Percentiles rank a stretch among this genome's conserved stretches.
Conservation (phyloP, 30 jellyfish, hydroid and myxozoan genomes). For the Pelagia noctiluca region DNA sequence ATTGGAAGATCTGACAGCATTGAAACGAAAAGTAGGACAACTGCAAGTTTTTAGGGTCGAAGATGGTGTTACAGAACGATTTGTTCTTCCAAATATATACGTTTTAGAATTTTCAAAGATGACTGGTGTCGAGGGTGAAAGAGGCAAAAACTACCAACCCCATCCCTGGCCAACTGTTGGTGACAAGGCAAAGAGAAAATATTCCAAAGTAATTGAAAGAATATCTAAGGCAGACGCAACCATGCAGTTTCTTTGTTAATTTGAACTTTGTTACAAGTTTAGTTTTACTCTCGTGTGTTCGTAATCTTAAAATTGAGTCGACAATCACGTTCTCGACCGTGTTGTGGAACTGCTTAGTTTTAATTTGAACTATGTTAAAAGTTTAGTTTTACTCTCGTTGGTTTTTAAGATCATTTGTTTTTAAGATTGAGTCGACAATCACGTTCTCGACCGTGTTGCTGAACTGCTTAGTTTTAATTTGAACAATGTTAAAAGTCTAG, state of each 20-base stretch:
- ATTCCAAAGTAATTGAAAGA: conserved; percentile 34
- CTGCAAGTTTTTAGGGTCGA: background rate
- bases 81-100: background rate
- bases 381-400: background rate
- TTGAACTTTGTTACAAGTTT: background rate
- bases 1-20: background rate
- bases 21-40: background rate
- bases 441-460: background rate
- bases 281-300: background rate
- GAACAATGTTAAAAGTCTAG: background rate
- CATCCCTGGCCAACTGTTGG: conserved; percentile 54
- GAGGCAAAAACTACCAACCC: background rate
- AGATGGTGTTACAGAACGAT: background rate
- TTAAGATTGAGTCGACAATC: too few relatives aligned
- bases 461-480: background rate
- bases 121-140: conserved; percentile 29
- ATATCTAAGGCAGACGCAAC: conserved; percentile 18
- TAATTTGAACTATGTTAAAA: background rate
- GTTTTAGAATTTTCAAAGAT: background rate
- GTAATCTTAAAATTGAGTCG: too few relatives aligned
- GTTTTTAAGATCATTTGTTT: too few relatives aligned
- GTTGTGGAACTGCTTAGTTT: background rate
- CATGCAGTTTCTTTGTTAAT: conserved; percentile 23
- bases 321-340: background rate
- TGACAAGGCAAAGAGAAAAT: background rate